These are phyloP conservation scores for Agrotis ipsilon DNA, from an alignment of 2,888 invertebrate species.

Conservation along the genomic window DNA sequence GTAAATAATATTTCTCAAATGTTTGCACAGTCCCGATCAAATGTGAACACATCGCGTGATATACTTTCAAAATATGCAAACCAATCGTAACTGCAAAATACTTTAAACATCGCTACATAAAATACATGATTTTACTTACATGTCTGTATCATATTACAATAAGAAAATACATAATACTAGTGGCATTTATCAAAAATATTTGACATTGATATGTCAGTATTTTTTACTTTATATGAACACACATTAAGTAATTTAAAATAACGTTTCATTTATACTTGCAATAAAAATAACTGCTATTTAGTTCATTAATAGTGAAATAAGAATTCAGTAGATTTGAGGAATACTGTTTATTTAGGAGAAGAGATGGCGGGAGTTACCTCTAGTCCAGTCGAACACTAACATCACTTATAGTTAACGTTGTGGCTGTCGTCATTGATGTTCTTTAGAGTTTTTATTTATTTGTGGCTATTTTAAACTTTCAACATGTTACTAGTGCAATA, in stretches of 20 bases:
- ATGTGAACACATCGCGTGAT: background rate
- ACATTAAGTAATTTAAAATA: background rate
- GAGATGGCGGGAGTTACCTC: constrained; percentile 13
- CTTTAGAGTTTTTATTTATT: constrained; percentile 64
- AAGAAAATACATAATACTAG: constrained; percentile 4
- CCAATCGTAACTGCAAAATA: constrained; percentile 2
- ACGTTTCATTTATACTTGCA: background rate
- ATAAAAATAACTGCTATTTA: background rate
- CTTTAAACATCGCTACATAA: background rate
- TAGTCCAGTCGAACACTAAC: constrained; percentile 39
- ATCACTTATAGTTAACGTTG: constrained; percentile 48
- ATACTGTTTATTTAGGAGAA: constrained; percentile 37
- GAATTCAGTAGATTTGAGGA: constrained; percentile 31
- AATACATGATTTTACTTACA: constrained; percentile 5
- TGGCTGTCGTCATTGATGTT: constrained; percentile 55
- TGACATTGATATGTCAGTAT: constrained; percentile 3
- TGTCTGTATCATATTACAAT: background rate
- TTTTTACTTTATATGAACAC: constrained; percentile 24
- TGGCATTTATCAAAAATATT: constrained; percentile 40
- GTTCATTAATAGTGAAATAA: constrained; percentile 4
- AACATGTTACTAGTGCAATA: constrained; percentile 65
- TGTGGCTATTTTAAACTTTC: constrained; percentile 61
- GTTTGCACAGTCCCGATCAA: constrained; percentile 24
- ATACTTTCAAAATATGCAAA: constrained; percentile 13
- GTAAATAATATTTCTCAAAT: constrained; percentile 55